Evolutionary conservation across 2,797 vertebrate species (phyloP), one percentile per base, ranked within the genome.

Genomic region (Premnoplex brunnescens): DNA sequence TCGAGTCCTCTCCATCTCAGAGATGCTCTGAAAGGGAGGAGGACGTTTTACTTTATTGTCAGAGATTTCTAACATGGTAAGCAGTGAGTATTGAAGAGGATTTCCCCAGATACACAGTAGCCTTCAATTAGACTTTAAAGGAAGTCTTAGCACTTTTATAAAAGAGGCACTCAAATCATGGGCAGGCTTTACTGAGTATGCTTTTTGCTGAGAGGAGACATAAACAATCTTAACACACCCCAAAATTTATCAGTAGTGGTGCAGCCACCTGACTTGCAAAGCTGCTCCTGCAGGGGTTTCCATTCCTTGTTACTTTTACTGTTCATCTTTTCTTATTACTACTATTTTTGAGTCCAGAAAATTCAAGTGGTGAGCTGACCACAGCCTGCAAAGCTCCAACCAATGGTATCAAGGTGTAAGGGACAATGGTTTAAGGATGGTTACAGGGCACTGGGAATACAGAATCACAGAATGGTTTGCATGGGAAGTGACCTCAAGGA

Each of bases 151-250:
- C 4, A 36, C 56, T 37, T 69, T 67, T 22, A 14, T 51, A 69
- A n/a, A 83, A 37, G 68, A 52, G 34, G 12, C 3, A 22, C 55
- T 66, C 2, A 4, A 56, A 44, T n/a, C 44, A 48, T n/a, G 5
- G 2, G 0, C 46, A 23, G 37, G 46, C 37, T 24, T 75, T 30
- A 55, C 62, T 1, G 4, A 68, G n/a, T 2, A 13, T 20, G 51
- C 14, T 79, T 36, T 20, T 37, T 26, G 46, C 44, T 41, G 27
- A 83, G 21, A 55, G 24, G 80, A 73, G 21, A 48, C 34, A 60
- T 6, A 79, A 69, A 73, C 19, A n/a, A 59, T 9, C 36, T 67
- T 15, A 55, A 69, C 0, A 1, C 17, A 21, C 11, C 0, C 1
- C 48, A 62, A 32, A 30, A 58, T 52, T 52, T 32, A 37, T 34